Base-by-base conservation (phyloP, 2,888 invertebrate species). In the Mellilla xanthometata region DNA sequence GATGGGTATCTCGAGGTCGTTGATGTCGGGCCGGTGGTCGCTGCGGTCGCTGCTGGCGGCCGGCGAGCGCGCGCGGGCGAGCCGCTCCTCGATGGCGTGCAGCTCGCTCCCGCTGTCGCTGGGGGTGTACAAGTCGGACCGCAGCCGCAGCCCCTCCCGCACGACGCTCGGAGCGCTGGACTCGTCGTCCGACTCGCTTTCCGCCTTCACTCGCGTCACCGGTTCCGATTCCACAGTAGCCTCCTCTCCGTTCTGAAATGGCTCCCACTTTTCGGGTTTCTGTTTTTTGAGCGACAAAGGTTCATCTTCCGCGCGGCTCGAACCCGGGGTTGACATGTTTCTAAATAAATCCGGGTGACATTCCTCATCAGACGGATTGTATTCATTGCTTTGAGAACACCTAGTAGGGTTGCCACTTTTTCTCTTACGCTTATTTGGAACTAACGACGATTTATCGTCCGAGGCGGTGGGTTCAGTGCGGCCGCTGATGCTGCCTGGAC, bases 381-480 rank as follows among this genome's bases (percentile, higher is more conserved):
- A 88, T 71, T 90, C 90, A 54, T 85, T 85, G 50, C 65, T 85
- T 66, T 90, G 90, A 1, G 95, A 93, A 77, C 95, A 95, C 61
- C 94, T 90, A 4, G 94, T 96, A 2, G 96, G 96, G 74, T 96
- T 95, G 65, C 95, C 94, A 60, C 93, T 95, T 79, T 96, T 96
- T 40, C 96, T 90, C 70, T 96, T 96, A 59, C 95, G 91, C 72
- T 93, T 93, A 69, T 92, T 93, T 52, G 93, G 94, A 65, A 88
- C 84, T 49, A 79, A 58, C 11, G 76, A 80, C 29, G 79, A 76
- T 64, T 90, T 91, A 57, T 91, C 91, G 38, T 91, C 91, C 13
- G 73, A 56, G 39, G 62, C 70, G 73, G 80, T 75, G 69, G 81
- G 75, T 47, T 83, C 85, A 36, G 69, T 76, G 51, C 76, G 76